Base-by-base conservation (phyloP, 2,888 invertebrate species). In the Nasonia oneida region DNA sequence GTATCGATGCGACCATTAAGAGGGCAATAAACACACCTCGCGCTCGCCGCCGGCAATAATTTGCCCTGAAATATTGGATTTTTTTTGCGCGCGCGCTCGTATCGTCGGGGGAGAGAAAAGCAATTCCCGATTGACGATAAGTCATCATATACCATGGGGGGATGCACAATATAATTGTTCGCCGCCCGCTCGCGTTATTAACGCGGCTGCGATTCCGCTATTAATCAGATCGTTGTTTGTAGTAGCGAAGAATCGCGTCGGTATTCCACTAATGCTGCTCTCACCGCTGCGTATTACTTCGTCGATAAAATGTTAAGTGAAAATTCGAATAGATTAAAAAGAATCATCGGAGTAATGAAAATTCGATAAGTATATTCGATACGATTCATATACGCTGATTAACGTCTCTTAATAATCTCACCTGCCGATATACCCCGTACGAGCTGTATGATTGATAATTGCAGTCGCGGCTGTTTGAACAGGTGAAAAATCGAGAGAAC, bases 121-220 rank as follows among this genome's bases (percentile, higher is more conserved):
- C 81, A 64, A 81, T 81, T 64, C 81, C 81, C 83, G 83, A 83
- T 76, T 71, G 83, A 50, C 77, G 42, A 83, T 83, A 81, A 81
- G 74, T 81, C 74, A 81, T 81, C 61, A 57, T 15, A 33, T 29
- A 39, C 53, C 23, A 6, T 3, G 29, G 80, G 12, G 29, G 39
- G 37, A 73, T 53, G 29, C 80, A 53, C 67, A 29, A 53, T 80
- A 61, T 81, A 42, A 61, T 57, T 81, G 39, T 57, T 73, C 29
- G 15, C n/a, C 18, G 53, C 15, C 14, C 50, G 3, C 14, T 14
- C 53, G 39, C 57, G 57, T 73, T 81, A 73, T 81, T 73, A 71
- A 71, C 71, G 73, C 73, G 42, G 73, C 39, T 42, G 42, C 73
- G 73, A 67, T 67, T 67, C 23, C 67, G 57, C 67, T 67, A 67